phyloP scores from a whole-genome alignment of 92 coral and sea anemone species.

The Siderastrea siderea region DNA sequence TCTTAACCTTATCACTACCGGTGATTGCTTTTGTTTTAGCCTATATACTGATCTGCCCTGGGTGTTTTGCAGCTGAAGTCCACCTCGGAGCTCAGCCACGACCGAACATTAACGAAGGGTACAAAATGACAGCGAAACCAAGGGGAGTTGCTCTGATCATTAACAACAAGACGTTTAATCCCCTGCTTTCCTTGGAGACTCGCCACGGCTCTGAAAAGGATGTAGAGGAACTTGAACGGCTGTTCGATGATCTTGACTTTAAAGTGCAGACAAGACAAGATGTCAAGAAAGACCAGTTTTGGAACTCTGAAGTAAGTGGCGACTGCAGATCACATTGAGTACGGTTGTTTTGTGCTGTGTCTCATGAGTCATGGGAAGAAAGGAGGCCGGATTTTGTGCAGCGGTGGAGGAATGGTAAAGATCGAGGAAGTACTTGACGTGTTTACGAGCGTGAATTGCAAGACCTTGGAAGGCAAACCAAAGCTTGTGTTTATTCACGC shows the following conservation, averaged over 20 bases:
- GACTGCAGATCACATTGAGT: slow-evolving; percentile 37
- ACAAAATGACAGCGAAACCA: slow-evolving; percentile 74
- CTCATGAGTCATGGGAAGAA: slow-evolving; percentile 87
- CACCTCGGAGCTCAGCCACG: too few species aligned
- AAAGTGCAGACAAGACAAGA: slow-evolving; percentile 9
- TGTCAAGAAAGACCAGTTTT: slow-evolving; percentile 26
- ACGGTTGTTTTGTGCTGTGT: slow-evolving; percentile 78
- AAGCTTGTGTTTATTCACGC: slow-evolving; percentile 85
- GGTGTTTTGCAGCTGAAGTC: too few species aligned
- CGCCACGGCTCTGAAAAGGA: slow-evolving; percentile 78
- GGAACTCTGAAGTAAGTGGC: not conserved
- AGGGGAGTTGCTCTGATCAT: slow-evolving; percentile 81
- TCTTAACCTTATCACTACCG: too few species aligned
- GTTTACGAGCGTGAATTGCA: slow-evolving; percentile 52
- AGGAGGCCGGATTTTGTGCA: slow-evolving; percentile 34
- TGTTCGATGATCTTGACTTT: slow-evolving; percentile 66
- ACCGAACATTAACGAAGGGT: too few species aligned
- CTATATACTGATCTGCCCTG: too few species aligned
- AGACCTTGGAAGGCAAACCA: slow-evolving; percentile 72
- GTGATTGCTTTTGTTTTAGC: too few species aligned
- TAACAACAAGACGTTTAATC: slow-evolving; percentile 64
- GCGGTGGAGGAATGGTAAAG: slow-evolving; percentile 55
- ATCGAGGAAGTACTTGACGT: slow-evolving; percentile 12
- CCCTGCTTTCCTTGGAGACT: not conserved
- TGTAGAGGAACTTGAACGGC: slow-evolving; percentile 25